phyloP scores from a whole-genome alignment of 2,113 vertebrate species.

The Pheucticus melanocephalus region DNA sequence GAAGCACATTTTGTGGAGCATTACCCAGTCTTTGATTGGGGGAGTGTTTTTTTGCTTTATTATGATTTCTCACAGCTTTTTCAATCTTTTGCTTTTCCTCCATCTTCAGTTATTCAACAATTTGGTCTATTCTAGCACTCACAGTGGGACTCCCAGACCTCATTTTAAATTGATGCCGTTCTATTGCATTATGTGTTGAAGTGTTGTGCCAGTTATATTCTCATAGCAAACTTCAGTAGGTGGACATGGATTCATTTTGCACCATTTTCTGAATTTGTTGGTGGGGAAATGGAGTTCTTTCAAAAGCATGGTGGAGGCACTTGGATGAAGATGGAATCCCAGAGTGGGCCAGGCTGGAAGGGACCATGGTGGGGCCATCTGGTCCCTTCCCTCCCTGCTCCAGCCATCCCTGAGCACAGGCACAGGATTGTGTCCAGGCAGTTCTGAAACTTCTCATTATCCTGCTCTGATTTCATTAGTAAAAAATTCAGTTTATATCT shows the following conservation, averaged over 20 bases:
- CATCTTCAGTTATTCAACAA: not conserved
- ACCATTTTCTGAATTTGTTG: not conserved
- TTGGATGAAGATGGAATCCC: accelerated
- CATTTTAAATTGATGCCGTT: conserved; percentile 15
- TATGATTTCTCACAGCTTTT: not conserved
- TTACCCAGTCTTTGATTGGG: not conserved
- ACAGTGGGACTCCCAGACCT: not conserved
- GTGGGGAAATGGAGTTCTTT: not conserved
- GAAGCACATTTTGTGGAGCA: not conserved
- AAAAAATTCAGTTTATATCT: not conserved
- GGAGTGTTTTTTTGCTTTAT: not conserved
- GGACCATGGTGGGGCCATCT: too few relatives aligned
- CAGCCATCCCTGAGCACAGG: not conserved
- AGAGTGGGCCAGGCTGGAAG: not conserved
- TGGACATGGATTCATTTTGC: not conserved
- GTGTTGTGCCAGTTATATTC: not conserved
- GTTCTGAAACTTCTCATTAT: not conserved
- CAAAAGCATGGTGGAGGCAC: not conserved
- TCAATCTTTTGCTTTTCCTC: not conserved
- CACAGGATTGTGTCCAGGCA: not conserved
- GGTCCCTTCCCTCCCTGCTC: not conserved
- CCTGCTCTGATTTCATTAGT: not conserved
- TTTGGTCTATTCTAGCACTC: not conserved
- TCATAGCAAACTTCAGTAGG: not conserved
- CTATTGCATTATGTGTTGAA: not conserved